phyloP scores from a whole-genome alignment of 2,113 vertebrate genomes.

The Xiphias gladius region DNA sequence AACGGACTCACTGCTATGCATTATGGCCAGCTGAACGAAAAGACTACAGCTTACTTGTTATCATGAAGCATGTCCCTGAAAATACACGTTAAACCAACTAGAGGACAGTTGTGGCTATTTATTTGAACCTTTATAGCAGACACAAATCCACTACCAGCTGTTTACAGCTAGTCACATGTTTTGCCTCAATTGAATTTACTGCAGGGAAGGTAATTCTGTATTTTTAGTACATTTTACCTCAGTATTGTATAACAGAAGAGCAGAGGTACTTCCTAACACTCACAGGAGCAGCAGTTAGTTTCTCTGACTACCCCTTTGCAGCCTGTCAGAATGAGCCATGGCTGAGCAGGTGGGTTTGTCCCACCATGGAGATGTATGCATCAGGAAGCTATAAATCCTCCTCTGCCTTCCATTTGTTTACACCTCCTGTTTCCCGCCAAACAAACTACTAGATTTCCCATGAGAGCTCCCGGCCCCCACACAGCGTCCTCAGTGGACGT shows the following conservation, averaged over 20 bases:
- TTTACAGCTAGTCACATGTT: slow-evolving; percentile 35
- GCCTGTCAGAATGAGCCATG: slow-evolving; percentile 75
- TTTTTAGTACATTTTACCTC: slow-evolving; percentile 61
- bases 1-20: slow-evolving; percentile 12
- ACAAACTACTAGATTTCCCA: slow-evolving; percentile 85
- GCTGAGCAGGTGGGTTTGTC: slow-evolving; percentile 74
- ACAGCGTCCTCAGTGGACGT: slow-evolving; percentile 59
- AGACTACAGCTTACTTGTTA: background rate
- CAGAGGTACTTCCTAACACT: slow-evolving; percentile 44
- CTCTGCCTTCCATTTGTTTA: slow-evolving; percentile 77
- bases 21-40: background rate
- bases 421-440: slow-evolving; percentile 80
- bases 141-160: slow-evolving; percentile 43
- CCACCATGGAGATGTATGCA: slow-evolving; percentile 74
- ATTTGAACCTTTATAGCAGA: slow-evolving; percentile 50
- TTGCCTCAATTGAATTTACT: slow-evolving; percentile 50
- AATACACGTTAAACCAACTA: slow-evolving; percentile 17
- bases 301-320: slow-evolving; percentile 54
- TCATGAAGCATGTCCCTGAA: slow-evolving; percentile 15
- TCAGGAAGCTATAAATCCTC: slow-evolving; percentile 77
- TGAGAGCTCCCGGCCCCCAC: slow-evolving; percentile 63
- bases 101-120: slow-evolving; percentile 29
- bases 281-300: slow-evolving; percentile 54
- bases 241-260: slow-evolving; percentile 50
- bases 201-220: slow-evolving; percentile 35